Conservation (phyloP, 2,888 invertebrate species). For the Epistrophe eligans region DNA sequence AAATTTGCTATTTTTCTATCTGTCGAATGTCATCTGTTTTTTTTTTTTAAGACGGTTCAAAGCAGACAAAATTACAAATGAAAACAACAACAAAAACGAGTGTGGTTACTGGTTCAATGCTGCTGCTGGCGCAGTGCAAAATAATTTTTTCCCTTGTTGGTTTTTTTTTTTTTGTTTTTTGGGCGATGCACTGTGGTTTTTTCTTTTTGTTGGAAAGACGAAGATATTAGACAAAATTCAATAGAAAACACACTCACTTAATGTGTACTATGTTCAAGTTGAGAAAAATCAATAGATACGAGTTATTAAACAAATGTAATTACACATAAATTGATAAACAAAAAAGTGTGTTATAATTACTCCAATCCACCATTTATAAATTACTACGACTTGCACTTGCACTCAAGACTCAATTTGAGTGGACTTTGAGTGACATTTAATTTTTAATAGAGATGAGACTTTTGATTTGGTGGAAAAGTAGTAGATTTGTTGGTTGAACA, state of each 20-base stretch:
- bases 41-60: slow-evolving; percentile 13
- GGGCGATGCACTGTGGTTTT: slow-evolving; percentile 49
- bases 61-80: slow-evolving; percentile 52
- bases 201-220: slow-evolving; percentile 29
- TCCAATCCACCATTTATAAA: slow-evolving; percentile 72
- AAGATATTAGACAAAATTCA: background rate
- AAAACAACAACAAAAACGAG: slow-evolving; percentile 73
- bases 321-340: slow-evolving; percentile 72
- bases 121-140: slow-evolving; percentile 44
- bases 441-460: slow-evolving; percentile 39
- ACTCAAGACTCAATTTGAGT: slow-evolving; percentile 45
- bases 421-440: slow-evolving; percentile 40
- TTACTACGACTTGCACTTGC: slow-evolving; percentile 59
- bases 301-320: slow-evolving; percentile 57
- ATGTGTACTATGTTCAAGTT: slow-evolving; percentile 23
- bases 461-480: slow-evolving; percentile 5
- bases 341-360: slow-evolving; percentile 65
- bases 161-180: slow-evolving; percentile 42
- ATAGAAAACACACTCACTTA: slow-evolving; percentile 32
- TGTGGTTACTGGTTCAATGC: slow-evolving; percentile 50
- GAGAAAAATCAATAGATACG: slow-evolving; percentile 50
- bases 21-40: slow-evolving; percentile 69
- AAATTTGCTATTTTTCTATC: slow-evolving; percentile 7
- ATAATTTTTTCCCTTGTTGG: slow-evolving; percentile 58
- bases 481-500: background rate